phyloP scores from a whole-genome alignment of 2,888 invertebrate genomes.

The Cinara cedri region DNA sequence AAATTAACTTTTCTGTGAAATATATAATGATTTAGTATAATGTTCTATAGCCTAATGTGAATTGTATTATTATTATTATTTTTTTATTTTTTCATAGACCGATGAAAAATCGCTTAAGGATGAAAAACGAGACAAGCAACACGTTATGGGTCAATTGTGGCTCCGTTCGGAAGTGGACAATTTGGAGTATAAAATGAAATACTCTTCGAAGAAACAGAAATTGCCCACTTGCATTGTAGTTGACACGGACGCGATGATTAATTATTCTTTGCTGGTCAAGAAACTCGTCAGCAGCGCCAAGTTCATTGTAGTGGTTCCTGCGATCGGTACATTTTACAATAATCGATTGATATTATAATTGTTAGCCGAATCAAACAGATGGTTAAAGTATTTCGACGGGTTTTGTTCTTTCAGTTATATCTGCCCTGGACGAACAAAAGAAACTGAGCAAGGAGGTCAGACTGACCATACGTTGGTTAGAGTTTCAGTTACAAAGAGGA shows the following conservation, averaged over 20 bases:
- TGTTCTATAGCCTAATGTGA: too few relatives aligned
- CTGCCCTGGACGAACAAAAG: conserved; percentile 86
- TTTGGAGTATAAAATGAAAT: conserved; percentile 74
- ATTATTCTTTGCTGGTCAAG: conserved; percentile 78
- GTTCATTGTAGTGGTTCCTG: conserved; percentile 86
- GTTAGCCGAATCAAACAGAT: not conserved
- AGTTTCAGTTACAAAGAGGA: conserved; percentile 83
- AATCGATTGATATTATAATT: not conserved
- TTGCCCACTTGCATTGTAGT: conserved; percentile 81
- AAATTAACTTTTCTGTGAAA: too few relatives aligned
- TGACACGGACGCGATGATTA: conserved; percentile 80
- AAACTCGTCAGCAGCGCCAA: conserved; percentile 81
- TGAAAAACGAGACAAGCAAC: conserved; percentile 67
- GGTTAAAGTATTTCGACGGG: not conserved
- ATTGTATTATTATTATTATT: not conserved
- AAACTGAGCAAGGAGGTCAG: conserved; percentile 82
- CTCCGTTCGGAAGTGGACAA: conserved; percentile 85
- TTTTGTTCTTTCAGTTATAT: conserved; percentile 75
- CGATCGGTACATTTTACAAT: conserved; percentile 72
- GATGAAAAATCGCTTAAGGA: conserved; percentile 60
- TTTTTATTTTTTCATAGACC: conserved; percentile 45
- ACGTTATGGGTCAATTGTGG: conserved; percentile 89
- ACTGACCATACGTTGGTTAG: conserved; percentile 93
- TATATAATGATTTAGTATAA: too few relatives aligned
- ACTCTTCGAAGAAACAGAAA: conserved; percentile 64